Conservation (phyloP, 2,888 invertebrate genomes). For the Dysmachus trigonus region DNA sequence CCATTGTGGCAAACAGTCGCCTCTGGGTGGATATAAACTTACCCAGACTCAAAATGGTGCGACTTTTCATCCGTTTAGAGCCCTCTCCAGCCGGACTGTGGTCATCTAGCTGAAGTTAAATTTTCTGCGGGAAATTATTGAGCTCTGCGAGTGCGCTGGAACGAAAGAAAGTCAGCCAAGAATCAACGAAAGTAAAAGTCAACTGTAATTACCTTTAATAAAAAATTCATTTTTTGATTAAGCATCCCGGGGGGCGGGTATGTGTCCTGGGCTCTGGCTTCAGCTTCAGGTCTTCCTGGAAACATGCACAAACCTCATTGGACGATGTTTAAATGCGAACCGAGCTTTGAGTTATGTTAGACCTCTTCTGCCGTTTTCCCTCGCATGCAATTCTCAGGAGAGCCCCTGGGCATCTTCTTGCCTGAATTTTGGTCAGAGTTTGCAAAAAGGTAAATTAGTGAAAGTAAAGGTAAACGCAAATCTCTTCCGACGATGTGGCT, state of each 20-base stretch:
- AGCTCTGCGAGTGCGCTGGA: not conserved
- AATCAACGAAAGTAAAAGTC: slow-evolving; percentile 35
- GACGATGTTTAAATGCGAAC: slow-evolving; percentile 11
- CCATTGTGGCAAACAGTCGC: not conserved
- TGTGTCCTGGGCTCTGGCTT: not conserved
- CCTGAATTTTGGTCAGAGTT: not conserved
- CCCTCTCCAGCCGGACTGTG: not conserved
- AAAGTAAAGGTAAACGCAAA: not conserved
- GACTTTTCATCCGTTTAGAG: not conserved
- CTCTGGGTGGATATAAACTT: not conserved
- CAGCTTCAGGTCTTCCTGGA: not conserved
- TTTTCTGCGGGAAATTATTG: not conserved
- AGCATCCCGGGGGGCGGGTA: not conserved
- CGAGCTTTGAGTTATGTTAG: not conserved
- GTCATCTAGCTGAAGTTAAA: not conserved
- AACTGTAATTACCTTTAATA: slow-evolving; percentile 20
- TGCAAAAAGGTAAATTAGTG: not conserved
- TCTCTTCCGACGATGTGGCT: not conserved
- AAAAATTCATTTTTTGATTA: slow-evolving; percentile 42
- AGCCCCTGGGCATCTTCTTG: not conserved
- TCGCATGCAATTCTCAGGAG: slow-evolving; percentile 24
- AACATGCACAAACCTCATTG: not conserved
- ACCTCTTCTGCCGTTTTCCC: not conserved
- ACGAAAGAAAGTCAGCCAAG: not conserved
- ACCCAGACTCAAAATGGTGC: not conserved